phyloP scores from a whole-genome alignment of 2,797 vertebrate species.

The Rachycentron canadum region DNA sequence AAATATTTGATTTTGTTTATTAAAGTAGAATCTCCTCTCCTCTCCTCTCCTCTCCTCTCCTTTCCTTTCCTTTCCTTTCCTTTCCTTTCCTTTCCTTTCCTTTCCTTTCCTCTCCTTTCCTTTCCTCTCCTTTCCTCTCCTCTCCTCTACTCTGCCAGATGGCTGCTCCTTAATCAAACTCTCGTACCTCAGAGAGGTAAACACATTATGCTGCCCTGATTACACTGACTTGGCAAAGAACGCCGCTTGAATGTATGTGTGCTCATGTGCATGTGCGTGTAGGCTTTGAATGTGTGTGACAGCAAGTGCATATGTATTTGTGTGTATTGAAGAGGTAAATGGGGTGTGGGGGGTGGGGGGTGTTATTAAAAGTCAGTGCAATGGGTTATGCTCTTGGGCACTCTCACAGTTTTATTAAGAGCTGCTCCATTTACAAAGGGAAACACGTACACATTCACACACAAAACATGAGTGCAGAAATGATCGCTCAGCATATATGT shows the following conservation, averaged over 20 bases:
- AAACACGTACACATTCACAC: constrained; percentile 5
- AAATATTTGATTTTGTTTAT: constrained; percentile 60
- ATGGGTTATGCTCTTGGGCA: constrained; percentile 36
- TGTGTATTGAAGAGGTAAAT: constrained; percentile 35
- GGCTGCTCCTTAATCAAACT: constrained; percentile 81
- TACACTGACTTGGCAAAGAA: constrained; percentile 71
- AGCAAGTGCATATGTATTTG: constrained; percentile 30
- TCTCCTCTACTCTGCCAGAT: constrained; percentile 63
- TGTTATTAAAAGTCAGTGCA: constrained; percentile 40
- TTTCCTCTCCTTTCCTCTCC: constrained; percentile 17
- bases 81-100: not conserved
- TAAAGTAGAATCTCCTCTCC: constrained; percentile 30
- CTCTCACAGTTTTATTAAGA: constrained; percentile 21
- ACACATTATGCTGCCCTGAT: constrained; percentile 82
- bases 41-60: constrained; percentile 34
- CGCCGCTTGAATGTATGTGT: constrained; percentile 27
- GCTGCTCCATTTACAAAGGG: constrained; percentile 16
- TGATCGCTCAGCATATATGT: constrained; percentile 49
- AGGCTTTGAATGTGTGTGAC: constrained; percentile 27
- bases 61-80: not conserved
- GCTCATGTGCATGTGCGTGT: constrained; percentile 17
- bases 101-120: constrained; percentile 33
- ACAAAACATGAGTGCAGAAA: constrained; percentile 35
- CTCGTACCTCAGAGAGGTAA: constrained; percentile 78
- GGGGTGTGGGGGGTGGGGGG: not conserved